Base-by-base conservation (phyloP, 2,888 invertebrate species). In the Callimorpha dominula region DNA sequence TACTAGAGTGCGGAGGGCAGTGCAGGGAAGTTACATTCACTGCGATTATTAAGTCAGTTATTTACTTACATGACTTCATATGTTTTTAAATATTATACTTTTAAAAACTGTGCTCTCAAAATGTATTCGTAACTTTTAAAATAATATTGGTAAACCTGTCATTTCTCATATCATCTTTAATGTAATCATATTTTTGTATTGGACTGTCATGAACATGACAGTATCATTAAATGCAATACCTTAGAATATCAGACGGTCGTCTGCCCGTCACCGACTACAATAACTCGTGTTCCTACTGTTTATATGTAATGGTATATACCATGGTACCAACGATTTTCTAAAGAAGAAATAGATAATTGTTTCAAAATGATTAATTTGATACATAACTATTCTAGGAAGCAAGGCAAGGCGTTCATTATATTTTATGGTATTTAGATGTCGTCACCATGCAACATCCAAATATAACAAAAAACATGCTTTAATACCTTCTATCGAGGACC, bases 401-500 rank as follows among this genome's bases (percentile, higher is more conserved):
- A 52, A 8, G n/a, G 52, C 7, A 17, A 52, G 8, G n/a, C 14
- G 17, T n/a, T 54, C 9, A 17, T n/a, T 9, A 54, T 11, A n/a
- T 15, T 54, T n/a, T n/a, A n/a, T n/a, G n/a, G n/a, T 54, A 54
- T n/a, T 9, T 8, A 8, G 2, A 52, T 17, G 8, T 0, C 52
- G 9, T n/a, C 0, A n/a, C 9, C 43, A 49, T 49, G 11, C 31
- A 31, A 31, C 31, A 31, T 31, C 31, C 31, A 49, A 3, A 49
- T 49, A 49, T 11, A 49, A 11, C 49, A 49, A 9, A 49, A 5
- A 8, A n/a, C 1, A 54, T 54, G 11, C n/a, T 54, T 8, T 54
- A n/a, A 1, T 0, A 3, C n/a, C n/a, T 6, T 54, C 9, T 9
- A n/a, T n/a, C 3, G n/a, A n/a, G 9, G n/a, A n/a, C 7, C 9